phyloP scores from a whole-genome alignment of 2,113 vertebrate species.

The Chionis minor region DNA sequence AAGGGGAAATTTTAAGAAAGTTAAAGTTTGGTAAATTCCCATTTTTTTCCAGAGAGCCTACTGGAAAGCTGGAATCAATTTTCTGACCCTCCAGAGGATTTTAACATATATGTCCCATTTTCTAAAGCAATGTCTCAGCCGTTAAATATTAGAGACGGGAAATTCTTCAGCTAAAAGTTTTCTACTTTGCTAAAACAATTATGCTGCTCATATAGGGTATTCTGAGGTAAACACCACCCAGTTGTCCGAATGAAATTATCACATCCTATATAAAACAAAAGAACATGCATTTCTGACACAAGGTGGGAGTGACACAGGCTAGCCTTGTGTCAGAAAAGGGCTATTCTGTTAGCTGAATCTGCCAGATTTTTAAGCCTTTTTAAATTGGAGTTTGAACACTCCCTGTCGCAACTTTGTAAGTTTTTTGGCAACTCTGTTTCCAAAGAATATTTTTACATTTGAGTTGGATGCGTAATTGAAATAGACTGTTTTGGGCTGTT shows the following conservation, averaged over 20 bases:
- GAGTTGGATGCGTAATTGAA: not conserved
- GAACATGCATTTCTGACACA: rapidly evolving
- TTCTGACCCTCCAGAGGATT: not conserved
- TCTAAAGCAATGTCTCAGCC: not conserved
- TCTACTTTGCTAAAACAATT: not conserved
- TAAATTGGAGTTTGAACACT: not conserved
- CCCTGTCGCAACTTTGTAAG: not conserved
- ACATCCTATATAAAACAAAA: not conserved
- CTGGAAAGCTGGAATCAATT: not conserved
- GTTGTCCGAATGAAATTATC: not conserved
- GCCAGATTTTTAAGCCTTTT: not conserved
- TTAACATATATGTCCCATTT: not conserved
- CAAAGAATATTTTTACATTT: not conserved
- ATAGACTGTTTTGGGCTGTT: not conserved
- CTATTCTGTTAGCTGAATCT: not conserved
- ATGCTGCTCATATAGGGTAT: not conserved
- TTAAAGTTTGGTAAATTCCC: not conserved
- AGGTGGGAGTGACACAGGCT: not conserved
- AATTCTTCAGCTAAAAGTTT: not conserved
- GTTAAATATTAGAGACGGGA: not conserved
- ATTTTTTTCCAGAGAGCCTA: not conserved
- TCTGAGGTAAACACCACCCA: not conserved
- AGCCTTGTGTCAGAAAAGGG: not conserved
- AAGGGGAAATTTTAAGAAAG: not conserved
- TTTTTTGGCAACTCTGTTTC: not conserved